A percentile compares a stretch with the other conserved stretches of the same genome.
Evolutionary conservation across 1,140 invertebrate genomes (phyloP).

Genomic region (Pseudomyrmex gracilis): DNA sequence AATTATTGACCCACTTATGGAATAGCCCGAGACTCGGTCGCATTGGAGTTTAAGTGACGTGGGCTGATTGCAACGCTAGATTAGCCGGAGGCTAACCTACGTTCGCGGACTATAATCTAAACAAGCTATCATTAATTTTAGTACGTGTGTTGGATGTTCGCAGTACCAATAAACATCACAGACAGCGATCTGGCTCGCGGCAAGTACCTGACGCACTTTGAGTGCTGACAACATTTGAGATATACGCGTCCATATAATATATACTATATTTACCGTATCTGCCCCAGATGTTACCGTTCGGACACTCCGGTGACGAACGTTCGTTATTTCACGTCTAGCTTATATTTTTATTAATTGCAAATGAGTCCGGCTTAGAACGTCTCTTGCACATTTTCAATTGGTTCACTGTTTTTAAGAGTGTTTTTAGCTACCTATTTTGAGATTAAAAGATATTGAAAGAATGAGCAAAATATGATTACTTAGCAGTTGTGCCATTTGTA

Average conservation of each 20-base stretch:
- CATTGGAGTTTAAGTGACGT: neutral
- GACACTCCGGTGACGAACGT: slow-evolving; percentile 13
- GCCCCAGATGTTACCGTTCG: slow-evolving; percentile 40
- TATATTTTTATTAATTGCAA: slow-evolving; percentile 47
- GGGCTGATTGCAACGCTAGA: slow-evolving; percentile 25
- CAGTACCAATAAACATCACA: slow-evolving; percentile 59
- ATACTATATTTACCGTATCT: slow-evolving; percentile 48
- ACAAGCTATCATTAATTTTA: slow-evolving; percentile 60
- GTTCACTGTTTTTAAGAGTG: neutral
- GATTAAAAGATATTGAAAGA: too few species aligned
- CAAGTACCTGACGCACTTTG: slow-evolving; percentile 52
- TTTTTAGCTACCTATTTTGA: neutral
- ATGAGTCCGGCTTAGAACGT: slow-evolving; percentile 35
- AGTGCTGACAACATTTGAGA: slow-evolving; percentile 62
- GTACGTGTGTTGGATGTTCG: slow-evolving; percentile 46
- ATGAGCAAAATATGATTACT: too few species aligned
- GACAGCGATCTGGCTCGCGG: slow-evolving; percentile 38
- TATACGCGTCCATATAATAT: slow-evolving; percentile 49
- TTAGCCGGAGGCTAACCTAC: slow-evolving; percentile 24
- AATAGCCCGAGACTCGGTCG: neutral
- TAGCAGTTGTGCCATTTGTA: too few species aligned
- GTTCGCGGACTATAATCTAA: slow-evolving; percentile 37
- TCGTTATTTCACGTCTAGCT: slow-evolving; percentile 46
- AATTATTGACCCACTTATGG: neutral
- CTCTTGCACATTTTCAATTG: slow-evolving; percentile 7